Conservation (phyloP, 2,888 invertebrate genomes). For the Pterostichus niger region DNA sequence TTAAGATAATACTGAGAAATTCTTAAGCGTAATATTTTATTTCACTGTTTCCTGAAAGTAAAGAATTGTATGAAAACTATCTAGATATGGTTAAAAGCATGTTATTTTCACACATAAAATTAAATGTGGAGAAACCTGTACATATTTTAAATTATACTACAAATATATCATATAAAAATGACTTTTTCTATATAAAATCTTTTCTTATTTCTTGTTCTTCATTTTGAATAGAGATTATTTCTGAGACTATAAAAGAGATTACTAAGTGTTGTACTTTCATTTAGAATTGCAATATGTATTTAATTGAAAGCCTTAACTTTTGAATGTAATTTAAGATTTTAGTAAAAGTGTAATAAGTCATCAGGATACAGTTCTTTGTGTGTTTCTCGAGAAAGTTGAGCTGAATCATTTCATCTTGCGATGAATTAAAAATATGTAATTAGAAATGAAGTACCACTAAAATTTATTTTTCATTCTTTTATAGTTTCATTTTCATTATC, state of each 20-base stretch:
- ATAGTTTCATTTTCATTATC: background rate
- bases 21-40: background rate
- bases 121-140: background rate
- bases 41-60: background rate
- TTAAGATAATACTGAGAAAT: constrained; percentile 24
- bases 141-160: background rate
- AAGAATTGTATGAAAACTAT: constrained; percentile 16
- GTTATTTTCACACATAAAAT: background rate
- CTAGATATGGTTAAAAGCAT: background rate
- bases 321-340: constrained; percentile 4
- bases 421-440: background rate
- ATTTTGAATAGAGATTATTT: background rate
- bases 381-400: constrained; percentile 2
- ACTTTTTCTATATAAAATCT: background rate
- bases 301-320: constrained; percentile 13
- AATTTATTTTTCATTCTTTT: background rate
- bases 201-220: background rate
- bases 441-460: background rate
- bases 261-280: background rate
- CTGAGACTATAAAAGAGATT: no score
- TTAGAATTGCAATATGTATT: constrained; percentile 23
- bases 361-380: constrained; percentile 2
- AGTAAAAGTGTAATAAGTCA: constrained; percentile 4
- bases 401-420: background rate
- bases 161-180: background rate